These are phyloP conservation scores for Melanerpes formicivorus DNA, from an alignment of 2,113 vertebrate species.

Conservation along the genomic window DNA sequence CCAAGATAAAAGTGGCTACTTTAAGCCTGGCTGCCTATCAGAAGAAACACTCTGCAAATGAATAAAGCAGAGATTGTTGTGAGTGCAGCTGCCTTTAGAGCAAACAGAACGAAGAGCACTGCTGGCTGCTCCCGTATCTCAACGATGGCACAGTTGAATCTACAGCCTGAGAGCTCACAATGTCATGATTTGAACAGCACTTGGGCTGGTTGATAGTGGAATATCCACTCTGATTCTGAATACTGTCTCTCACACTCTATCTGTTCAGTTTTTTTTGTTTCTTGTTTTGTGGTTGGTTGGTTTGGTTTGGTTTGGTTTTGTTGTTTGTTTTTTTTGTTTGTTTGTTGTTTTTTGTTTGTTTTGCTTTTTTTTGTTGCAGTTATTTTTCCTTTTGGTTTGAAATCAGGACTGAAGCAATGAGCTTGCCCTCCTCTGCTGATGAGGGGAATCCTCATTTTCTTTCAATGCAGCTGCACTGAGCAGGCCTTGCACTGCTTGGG, in stretches of 20 bases:
- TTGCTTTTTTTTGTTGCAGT: too few relatives aligned
- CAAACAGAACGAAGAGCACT: fast-evolving
- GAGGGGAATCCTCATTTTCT: neutral
- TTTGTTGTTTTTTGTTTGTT: neutral
- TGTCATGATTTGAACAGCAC: neutral
- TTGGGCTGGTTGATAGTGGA: neutral
- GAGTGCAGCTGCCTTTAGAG: neutral
- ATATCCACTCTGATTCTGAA: neutral
- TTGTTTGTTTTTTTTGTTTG: too few relatives aligned
- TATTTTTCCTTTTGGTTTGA: neutral
- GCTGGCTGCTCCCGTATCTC: fast-evolving
- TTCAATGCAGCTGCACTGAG: neutral
- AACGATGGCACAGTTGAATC: fast-evolving
- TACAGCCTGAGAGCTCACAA: neutral
- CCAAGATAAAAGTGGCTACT: neutral
- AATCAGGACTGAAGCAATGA: neutral
- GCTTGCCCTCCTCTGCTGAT: neutral
- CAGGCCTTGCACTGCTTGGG: neutral
- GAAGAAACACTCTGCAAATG: neutral
- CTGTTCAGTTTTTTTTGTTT: neutral
- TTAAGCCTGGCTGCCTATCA: neutral
- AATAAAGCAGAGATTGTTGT: neutral
- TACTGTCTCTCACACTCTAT: fast-evolving
- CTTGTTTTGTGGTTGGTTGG: too few relatives aligned
- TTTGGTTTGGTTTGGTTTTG: neutral